phyloP scores from a whole-genome alignment of 2,113 vertebrate species.

The Microcebus griseorufus region DNA sequence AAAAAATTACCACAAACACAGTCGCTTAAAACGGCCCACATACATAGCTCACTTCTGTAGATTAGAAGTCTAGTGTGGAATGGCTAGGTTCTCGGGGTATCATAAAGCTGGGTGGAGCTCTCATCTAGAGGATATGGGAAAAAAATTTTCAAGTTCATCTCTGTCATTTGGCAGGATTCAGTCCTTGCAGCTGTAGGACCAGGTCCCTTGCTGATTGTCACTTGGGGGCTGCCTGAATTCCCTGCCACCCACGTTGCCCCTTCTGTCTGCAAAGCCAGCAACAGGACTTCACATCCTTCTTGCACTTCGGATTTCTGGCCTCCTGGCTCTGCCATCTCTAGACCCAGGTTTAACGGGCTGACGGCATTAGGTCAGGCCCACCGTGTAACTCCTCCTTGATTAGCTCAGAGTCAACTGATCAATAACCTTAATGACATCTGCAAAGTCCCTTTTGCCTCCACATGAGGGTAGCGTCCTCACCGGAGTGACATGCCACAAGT shows the following conservation, averaged over 20 bases:
- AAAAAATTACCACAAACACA: fast-evolving
- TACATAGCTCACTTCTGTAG: background rate
- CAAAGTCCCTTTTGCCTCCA: background rate
- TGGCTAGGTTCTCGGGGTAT: background rate
- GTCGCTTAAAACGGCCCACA: fast-evolving
- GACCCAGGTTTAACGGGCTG: background rate
- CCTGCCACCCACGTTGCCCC: no score
- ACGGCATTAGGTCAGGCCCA: background rate
- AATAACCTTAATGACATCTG: background rate
- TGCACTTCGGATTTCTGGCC: background rate
- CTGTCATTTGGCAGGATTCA: no score
- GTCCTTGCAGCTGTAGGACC: no score
- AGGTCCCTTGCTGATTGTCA: background rate
- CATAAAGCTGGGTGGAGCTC: background rate
- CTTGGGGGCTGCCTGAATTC: no score
- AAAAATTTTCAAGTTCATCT: background rate
- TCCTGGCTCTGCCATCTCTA: fast-evolving
- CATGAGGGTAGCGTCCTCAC: background rate
- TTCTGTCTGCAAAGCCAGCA: background rate
- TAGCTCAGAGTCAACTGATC: background rate
- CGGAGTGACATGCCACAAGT: background rate
- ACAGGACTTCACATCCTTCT: background rate
- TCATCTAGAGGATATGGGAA: background rate
- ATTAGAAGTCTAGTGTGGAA: fast-evolving
- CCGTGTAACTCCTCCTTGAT: background rate